Evolutionary conservation across 2,888 invertebrate species (phyloP).

Genomic region (Rhingia campestris): DNA sequence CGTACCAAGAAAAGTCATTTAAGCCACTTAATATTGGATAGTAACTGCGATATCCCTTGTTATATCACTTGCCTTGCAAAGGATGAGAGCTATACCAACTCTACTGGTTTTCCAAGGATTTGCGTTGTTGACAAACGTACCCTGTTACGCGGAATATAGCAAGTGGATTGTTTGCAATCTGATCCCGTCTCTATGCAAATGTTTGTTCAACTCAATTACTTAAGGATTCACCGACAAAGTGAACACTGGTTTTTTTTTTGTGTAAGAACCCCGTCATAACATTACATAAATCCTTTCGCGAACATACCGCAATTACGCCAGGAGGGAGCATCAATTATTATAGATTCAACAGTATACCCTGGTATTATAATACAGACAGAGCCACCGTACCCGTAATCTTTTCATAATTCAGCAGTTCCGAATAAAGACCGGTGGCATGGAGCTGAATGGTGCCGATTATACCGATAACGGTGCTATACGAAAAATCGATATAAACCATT

Average conservation of each 20-base stretch:
- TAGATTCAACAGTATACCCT: constrained; percentile 19
- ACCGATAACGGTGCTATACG: background rate
- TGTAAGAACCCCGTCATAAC: constrained; percentile 8
- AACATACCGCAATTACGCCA: background rate
- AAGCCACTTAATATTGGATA: constrained; percentile 42
- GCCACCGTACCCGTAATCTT: constrained; percentile 20
- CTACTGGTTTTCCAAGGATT: constrained; percentile 31
- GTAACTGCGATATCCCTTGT: constrained; percentile 35
- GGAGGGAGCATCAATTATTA: constrained; percentile 11
- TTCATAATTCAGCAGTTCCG: constrained; percentile 46
- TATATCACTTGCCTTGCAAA: background rate
- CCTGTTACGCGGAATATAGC: background rate
- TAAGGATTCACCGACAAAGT: constrained; percentile 20
- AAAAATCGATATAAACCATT: constrained; percentile 56
- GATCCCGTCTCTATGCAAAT: constrained; percentile 59
- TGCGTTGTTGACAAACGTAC: constrained; percentile 15
- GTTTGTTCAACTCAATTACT: constrained; percentile 61
- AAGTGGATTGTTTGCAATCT: constrained; percentile 54
- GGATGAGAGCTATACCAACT: background rate
- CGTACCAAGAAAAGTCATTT: constrained; percentile 38
- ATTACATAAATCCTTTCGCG: constrained; percentile 1
- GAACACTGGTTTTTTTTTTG: background rate
- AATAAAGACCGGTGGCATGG: constrained; percentile 8
- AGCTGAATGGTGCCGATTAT: background rate
- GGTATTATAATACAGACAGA: constrained; percentile 2